phyloP scores from a whole-genome alignment of 35 echinoderm and acorn worm species.

The Ophiothrix spiculata region DNA sequence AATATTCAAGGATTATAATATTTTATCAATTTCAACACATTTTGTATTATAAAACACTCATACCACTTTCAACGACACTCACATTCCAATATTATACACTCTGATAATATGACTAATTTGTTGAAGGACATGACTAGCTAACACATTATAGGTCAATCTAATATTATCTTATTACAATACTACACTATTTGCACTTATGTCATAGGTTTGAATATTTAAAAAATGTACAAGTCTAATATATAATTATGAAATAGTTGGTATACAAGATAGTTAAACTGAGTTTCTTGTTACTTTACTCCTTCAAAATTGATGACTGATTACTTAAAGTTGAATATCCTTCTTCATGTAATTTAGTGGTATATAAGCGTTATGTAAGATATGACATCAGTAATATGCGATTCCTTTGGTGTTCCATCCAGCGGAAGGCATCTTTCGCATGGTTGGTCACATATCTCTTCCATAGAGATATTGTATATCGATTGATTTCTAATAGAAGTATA shows the following conservation, averaged over 20 bases:
- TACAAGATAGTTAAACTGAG: no score
- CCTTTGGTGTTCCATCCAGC: no score
- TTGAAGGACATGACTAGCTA: no score
- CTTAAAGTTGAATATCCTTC: no score
- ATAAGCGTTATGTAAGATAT: no score
- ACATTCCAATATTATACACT: slow-evolving; percentile 3
- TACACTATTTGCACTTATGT: slow-evolving; percentile 13
- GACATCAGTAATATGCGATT: no score
- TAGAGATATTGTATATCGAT: no score
- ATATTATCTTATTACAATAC: not conserved
- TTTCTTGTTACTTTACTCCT: no score
- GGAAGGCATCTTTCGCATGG: no score
- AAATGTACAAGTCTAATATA: slow-evolving; percentile 6
- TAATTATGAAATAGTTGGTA: not conserved
- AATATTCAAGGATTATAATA: slow-evolving; percentile 9
- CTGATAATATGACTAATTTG: not conserved
- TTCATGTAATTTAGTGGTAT: no score
- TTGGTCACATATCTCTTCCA: no score
- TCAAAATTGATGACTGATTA: no score
- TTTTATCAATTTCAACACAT: not conserved
- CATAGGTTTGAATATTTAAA: not conserved
- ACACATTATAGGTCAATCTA: not conserved
- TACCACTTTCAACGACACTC: not conserved
- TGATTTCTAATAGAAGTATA: not conserved
- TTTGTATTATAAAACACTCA: slow-evolving; percentile 3